Percentiles rank a stretch among this genome's conserved stretches.
phyloP scores from a whole-genome alignment of 2,888 invertebrate species.

The Noctua comes region DNA sequence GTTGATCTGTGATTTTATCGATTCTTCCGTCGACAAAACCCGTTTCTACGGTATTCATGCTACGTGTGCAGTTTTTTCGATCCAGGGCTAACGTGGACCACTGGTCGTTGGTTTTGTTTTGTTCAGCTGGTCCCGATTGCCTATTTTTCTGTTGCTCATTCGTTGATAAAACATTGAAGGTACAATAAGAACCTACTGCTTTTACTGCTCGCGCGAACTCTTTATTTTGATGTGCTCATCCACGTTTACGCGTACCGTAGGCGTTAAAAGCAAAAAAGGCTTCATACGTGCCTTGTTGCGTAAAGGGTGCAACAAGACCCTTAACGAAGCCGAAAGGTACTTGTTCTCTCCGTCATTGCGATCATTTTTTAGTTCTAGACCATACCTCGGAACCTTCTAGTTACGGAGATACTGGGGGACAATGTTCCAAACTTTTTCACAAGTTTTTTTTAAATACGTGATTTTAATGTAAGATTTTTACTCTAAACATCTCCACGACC shows the following conservation, averaged over 20 bases:
- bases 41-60: no score
- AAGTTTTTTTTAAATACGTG: no score
- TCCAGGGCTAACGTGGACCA: neutral
- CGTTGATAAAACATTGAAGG: conserved; percentile 27
- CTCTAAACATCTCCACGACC: no score
- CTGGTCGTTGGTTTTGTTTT: neutral
- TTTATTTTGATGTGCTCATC: conserved; percentile 48
- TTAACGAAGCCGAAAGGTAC: no score
- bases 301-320: neutral
- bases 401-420: no score
- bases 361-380: no score
- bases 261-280: conserved; percentile 57
- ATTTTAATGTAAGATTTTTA: no score
- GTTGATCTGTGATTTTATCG: no score
- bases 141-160: conserved; percentile 14
- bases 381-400: no score
- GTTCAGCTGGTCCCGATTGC: neutral
- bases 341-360: no score
- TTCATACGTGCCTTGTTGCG: conserved; percentile 30
- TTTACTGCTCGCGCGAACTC: conserved; percentile 49
- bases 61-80: neutral
- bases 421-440: no score
- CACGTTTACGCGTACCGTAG: conserved; percentile 45
- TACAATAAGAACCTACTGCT: conserved; percentile 39
- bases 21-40: no score